Evolutionary conservation across 2,888 invertebrate species (phyloP), one percentile per base, ranked within the genome.

Genomic region (Aleiodes testaceus): DNA sequence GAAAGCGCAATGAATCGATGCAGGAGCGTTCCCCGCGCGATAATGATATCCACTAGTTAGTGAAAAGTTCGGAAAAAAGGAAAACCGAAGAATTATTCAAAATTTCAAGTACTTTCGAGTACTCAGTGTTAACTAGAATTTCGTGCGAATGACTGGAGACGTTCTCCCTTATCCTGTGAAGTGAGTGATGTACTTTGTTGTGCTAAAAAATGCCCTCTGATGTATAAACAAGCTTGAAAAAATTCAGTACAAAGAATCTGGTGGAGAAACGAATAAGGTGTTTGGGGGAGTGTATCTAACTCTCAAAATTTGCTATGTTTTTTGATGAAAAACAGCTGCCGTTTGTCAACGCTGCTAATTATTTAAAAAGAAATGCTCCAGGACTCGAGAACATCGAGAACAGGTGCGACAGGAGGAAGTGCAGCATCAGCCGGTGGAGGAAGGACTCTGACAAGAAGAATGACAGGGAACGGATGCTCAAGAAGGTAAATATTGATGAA

Each of bases 401-500:
- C 72, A 14, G 69, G 55, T 47, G 14, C 73, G 20, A 53, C 69
- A 22, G 69, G 53, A 16, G 66, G 70, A 42, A 63, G 67, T 44
- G 49, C 72, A n/a, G 22, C 63, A 45, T n/a, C 45, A 45, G 53
- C 67, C 52, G 59, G 67, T 67, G 72, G 70, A 47, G 70, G 71
- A 47, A 74, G 65, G 65, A 72, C 71, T 42, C 53, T 70, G 36
- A 66, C 74, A 9, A 53, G 72, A 66, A 64, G 74, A 69, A 70
- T 72, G 52, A 70, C 69, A 63, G 69, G 65, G 22, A 69, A 73
- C 73, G 75, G 75, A 68, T 73, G 64, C 66, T 75, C 75, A 45
- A 67, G 73, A 71, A 73, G 75, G 75, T 74, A 69, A 30, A 53
- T n/a, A 12, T 22, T 36, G 22, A 5, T 2, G 5, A 26, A 26